phyloP scores from a whole-genome alignment of 64 coral and sea anemone species.

The Actinia equina region DNA sequence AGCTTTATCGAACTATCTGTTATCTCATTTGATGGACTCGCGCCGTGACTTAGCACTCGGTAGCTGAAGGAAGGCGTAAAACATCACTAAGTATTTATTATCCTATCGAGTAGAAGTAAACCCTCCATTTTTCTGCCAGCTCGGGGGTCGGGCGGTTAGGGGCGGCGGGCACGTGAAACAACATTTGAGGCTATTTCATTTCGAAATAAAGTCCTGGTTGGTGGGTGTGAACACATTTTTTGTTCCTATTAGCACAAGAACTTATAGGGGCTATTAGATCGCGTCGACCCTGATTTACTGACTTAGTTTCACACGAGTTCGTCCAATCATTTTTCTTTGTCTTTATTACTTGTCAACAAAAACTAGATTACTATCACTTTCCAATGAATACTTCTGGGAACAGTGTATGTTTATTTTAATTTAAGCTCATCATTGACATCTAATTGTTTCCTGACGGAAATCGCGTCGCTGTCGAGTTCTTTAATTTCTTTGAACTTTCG shows the following conservation, averaged over 20 bases:
- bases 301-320: not conserved
- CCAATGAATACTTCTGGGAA: conserved; percentile 8
- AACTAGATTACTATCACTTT: conserved; percentile 16
- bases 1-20: too few species aligned
- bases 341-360: conserved; percentile 13
- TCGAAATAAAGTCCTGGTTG: too few species aligned
- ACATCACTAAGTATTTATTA: too few species aligned
- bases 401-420: not conserved
- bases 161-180: too few species aligned
- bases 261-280: not conserved
- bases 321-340: not conserved
- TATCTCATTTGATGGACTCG: too few species aligned
- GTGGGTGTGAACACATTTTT: too few species aligned
- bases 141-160: too few species aligned
- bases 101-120: too few species aligned
- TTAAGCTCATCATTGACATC: conserved; percentile 3
- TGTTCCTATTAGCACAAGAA: not conserved
- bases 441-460: conserved; percentile 19
- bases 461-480: not conserved
- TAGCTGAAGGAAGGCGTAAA: too few species aligned
- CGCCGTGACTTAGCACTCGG: too few species aligned
- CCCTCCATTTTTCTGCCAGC: too few species aligned
- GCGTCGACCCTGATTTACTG: not conserved
- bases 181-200: too few species aligned
- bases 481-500: not conserved